A percentile compares a stretch with the other conserved stretches of the same genome.
phyloP scores from a whole-genome alignment of 2,113 vertebrate genomes.

The Gopherus evgoodei region DNA sequence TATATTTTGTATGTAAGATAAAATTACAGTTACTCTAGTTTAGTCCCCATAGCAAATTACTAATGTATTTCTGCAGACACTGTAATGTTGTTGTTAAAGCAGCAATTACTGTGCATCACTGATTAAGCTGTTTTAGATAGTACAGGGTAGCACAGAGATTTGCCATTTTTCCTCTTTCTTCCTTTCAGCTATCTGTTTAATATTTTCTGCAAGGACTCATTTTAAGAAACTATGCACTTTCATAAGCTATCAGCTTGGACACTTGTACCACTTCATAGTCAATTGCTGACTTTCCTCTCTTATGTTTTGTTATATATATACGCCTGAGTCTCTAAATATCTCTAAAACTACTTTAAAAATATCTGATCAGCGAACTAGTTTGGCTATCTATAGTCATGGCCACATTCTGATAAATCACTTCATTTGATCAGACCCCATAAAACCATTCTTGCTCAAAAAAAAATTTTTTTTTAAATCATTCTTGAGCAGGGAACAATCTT shows the following conservation, averaged over 20 bases:
- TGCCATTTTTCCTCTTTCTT: background rate
- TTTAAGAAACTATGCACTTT: background rate
- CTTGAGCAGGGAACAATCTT: background rate
- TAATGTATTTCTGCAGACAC: conserved; percentile 5
- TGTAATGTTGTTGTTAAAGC: conserved; percentile 12
- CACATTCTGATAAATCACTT: background rate
- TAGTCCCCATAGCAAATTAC: conserved; percentile 9
- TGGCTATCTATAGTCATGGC: background rate
- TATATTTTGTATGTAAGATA: background rate
- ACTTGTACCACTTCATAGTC: background rate
- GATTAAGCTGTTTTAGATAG: conserved; percentile 41
- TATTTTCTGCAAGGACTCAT: background rate
- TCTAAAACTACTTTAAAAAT: background rate
- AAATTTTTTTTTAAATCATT: background rate
- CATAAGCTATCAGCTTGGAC: background rate
- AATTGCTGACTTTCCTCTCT: background rate
- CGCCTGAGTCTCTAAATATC: background rate
- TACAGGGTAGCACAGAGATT: background rate
- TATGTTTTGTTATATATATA: background rate
- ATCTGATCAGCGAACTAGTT: background rate
- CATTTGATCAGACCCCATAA: background rate
- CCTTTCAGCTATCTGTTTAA: background rate
- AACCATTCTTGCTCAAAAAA: background rate
- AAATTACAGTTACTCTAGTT: background rate
- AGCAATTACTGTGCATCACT: conserved; percentile 11